phyloP scores from a whole-genome alignment of 2,888 invertebrate genomes.

The Andrena bucephala region DNA sequence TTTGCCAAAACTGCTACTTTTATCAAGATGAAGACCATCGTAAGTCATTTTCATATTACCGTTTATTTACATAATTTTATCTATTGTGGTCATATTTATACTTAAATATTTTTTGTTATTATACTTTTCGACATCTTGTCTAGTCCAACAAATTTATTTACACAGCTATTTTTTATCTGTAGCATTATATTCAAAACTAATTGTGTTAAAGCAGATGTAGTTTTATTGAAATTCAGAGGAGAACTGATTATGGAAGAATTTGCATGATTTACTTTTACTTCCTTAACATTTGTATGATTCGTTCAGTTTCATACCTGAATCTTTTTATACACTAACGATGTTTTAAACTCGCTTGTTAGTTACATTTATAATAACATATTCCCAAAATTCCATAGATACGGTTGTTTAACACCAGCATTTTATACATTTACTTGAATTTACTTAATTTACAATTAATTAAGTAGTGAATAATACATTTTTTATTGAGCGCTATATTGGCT shows the following conservation, averaged over 20 bases:
- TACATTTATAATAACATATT: too few relatives aligned
- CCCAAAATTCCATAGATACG: too few relatives aligned
- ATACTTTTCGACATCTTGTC: background rate
- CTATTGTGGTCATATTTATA: background rate
- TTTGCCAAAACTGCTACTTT: conserved; percentile 21
- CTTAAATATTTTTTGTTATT: background rate
- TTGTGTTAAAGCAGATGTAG: background rate
- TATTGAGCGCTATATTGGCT: too few relatives aligned
- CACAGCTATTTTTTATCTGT: background rate
- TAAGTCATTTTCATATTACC: conserved; percentile 78
- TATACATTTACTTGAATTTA: too few relatives aligned
- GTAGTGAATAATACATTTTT: too few relatives aligned
- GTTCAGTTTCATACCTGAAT: background rate
- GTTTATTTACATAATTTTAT: background rate
- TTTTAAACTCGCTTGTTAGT: too few relatives aligned
- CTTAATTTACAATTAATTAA: too few relatives aligned
- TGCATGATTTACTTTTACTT: too few relatives aligned
- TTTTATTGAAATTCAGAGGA: background rate
- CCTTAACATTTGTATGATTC: background rate
- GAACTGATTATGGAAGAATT: too few relatives aligned
- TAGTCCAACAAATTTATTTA: background rate
- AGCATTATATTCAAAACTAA: background rate
- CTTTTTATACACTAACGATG: too few relatives aligned
- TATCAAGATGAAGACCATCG: conserved; percentile 85
- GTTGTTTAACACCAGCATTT: too few relatives aligned